Evolutionary conservation across 2,113 vertebrate species (phyloP).

Genomic region (Cygnus atratus): DNA sequence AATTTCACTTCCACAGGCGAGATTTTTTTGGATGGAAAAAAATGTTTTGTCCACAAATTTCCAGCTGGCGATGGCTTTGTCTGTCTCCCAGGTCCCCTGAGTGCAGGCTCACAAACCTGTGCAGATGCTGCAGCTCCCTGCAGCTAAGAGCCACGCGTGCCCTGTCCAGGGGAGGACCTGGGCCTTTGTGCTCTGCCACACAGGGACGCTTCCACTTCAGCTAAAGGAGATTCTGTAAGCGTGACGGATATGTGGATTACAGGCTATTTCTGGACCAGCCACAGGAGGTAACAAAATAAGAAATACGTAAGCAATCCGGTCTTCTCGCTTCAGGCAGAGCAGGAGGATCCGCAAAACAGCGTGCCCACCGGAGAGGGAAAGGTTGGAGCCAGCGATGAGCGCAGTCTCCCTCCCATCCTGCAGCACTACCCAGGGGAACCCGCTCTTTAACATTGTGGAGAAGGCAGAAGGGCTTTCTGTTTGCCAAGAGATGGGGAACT

Average conservation of each 20-base stretch:
- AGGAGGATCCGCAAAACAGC: not conserved
- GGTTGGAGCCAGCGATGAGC: not conserved
- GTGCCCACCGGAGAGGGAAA: not conserved
- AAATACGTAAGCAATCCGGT: not conserved
- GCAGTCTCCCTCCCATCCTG: not conserved
- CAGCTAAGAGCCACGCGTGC: not conserved
- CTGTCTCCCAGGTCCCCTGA: accelerated
- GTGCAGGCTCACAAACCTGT: not conserved
- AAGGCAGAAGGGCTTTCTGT: not conserved
- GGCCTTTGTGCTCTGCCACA: not conserved
- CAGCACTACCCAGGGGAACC: accelerated
- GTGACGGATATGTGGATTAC: slow-evolving; percentile 44
- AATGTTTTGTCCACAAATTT: accelerated
- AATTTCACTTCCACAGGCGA: not conserved
- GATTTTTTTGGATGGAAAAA: not conserved
- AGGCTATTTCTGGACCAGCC: slow-evolving; percentile 51
- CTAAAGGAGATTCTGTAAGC: slow-evolving; percentile 47
- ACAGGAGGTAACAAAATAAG: slow-evolving; percentile 47
- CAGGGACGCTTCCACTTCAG: not conserved
- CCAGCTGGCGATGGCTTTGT: not conserved
- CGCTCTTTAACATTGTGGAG: not conserved
- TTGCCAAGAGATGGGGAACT: not conserved
- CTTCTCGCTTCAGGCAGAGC: not conserved
- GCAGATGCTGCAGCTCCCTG: accelerated
- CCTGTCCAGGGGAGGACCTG: not conserved